These are phyloP conservation scores for Pantherophis guttatus DNA, from an alignment of 2,113 vertebrate genomes.

Conservation along the genomic window DNA sequence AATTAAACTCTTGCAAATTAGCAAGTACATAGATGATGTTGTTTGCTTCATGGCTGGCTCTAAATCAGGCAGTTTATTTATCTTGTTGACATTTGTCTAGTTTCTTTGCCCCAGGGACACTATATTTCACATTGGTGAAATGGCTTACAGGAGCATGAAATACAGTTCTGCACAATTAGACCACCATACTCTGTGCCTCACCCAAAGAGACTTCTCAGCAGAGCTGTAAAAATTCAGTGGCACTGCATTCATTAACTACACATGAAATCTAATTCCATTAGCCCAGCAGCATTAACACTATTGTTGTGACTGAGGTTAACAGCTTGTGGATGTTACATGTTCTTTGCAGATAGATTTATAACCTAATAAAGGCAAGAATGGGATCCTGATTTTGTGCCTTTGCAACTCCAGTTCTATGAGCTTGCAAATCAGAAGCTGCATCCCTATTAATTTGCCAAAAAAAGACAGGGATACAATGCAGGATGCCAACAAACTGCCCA, in stretches of 20 bases:
- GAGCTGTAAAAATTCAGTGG: conserved; percentile 60
- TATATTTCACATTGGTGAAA: conserved; percentile 40
- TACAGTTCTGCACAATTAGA: conserved; percentile 39
- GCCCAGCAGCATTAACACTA: conserved; percentile 41
- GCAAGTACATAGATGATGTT: conserved; percentile 47
- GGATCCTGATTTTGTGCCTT: conserved; percentile 45
- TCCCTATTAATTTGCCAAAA: conserved; percentile 37
- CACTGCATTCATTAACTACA: conserved; percentile 59
- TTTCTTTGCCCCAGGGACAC: conserved; percentile 10
- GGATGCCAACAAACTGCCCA: conserved; percentile 5
- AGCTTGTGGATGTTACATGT: conserved; percentile 47
- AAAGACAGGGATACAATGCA: conserved; percentile 47
- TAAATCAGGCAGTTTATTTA: conserved; percentile 49
- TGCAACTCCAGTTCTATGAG: conserved; percentile 38
- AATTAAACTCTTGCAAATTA: conserved; percentile 36
- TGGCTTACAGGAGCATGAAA: conserved; percentile 37
- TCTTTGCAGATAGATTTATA: conserved; percentile 51
- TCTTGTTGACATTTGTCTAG: conserved; percentile 36
- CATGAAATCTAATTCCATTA: conserved; percentile 54
- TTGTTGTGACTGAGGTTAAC: conserved; percentile 26
- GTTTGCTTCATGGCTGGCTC: conserved; percentile 38
- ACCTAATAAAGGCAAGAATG: conserved; percentile 55
- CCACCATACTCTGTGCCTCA: conserved; percentile 30
- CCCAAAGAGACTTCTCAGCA: conserved; percentile 46
- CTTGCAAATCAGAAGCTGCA: conserved; percentile 31